phyloP scores from a whole-genome alignment of 2,888 invertebrate species.

The Cecidostiba fungosa region DNA sequence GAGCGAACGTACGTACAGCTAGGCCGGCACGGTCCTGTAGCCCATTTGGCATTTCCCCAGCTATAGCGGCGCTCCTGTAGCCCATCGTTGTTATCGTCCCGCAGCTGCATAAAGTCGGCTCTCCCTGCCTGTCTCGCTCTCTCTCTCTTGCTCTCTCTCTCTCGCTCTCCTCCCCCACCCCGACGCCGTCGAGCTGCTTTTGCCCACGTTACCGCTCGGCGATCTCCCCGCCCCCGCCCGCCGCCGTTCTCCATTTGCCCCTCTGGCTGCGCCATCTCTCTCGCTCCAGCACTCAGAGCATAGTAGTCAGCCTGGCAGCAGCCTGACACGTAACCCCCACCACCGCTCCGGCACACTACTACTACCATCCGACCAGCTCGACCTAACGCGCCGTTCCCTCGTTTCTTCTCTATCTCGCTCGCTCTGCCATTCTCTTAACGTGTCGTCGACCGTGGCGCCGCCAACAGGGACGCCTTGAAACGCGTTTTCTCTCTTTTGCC shows the following conservation, averaged over 20 bases:
- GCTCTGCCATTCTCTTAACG: conserved; percentile 58
- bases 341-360: conserved; percentile 23
- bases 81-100: conserved; percentile 82
- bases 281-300: conserved; percentile 50
- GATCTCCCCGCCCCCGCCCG: conserved; percentile 35
- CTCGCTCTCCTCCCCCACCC: conserved; percentile 59
- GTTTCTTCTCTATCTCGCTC: conserved; percentile 55
- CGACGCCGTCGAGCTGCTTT: conserved; percentile 51
- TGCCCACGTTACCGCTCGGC: conserved; percentile 55
- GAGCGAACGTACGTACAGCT: conserved; percentile 70
- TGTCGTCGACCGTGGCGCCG: conserved; percentile 66
- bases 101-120: conserved; percentile 81
- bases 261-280: conserved; percentile 30
- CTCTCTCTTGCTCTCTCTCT: conserved; percentile 48
- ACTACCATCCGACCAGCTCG: conserved; percentile 51
- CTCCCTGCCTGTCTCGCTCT: conserved; percentile 70
- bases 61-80: conserved; percentile 80
- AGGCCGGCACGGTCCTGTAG: conserved; percentile 77
- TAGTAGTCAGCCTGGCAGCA: conserved; percentile 60
- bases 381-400: conserved; percentile 39
- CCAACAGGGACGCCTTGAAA: conserved; percentile 68
- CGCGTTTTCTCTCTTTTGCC: conserved; percentile 46
- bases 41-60: conserved; percentile 81
- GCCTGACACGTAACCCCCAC: conserved; percentile 66
- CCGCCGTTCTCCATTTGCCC: conserved; percentile 51